Evolutionary conservation across 37 sponge, comb jelly and placozoan genomes (phyloP).

Genomic region (Hexactinellida sp.): DNA sequence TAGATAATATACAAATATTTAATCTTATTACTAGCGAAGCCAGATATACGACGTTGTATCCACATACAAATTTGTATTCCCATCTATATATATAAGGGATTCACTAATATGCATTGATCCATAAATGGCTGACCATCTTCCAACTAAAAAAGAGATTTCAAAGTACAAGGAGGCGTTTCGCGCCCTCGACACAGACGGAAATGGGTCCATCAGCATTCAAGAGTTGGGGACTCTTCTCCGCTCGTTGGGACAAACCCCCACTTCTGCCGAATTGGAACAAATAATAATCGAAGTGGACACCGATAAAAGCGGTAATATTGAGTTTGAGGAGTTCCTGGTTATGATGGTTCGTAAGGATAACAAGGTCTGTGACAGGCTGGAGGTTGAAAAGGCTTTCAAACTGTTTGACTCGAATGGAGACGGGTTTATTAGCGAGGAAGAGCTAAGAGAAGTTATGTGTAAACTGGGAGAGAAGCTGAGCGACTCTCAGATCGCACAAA

Average conservation of each 20-base stretch:
- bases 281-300: constrained; percentile 11
- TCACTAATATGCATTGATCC: not conserved
- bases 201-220: constrained; percentile 14
- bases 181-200: constrained; percentile 14
- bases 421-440: constrained; percentile 16
- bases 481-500: not conserved
- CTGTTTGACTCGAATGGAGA: constrained; percentile 20
- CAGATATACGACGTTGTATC: not conserved
- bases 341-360: constrained; percentile 16
- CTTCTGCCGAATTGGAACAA: not conserved
- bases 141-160: not conserved
- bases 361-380: not conserved
- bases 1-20: not conserved
- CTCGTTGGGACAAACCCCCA: not conserved
- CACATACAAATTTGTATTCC: not conserved
- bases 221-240: constrained; percentile 13
- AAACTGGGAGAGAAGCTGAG: constrained; percentile 19
- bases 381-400: constrained; percentile 20
- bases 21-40: not conserved
- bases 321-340: constrained; percentile 20
- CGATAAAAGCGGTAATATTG: not conserved
- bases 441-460: constrained; percentile 22
- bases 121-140: not conserved
- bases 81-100: not conserved
- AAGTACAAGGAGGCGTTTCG: constrained; percentile 1